phyloP scores from a whole-genome alignment of 92 coral and sea anemone genomes.

The Actinernus sp. region DNA sequence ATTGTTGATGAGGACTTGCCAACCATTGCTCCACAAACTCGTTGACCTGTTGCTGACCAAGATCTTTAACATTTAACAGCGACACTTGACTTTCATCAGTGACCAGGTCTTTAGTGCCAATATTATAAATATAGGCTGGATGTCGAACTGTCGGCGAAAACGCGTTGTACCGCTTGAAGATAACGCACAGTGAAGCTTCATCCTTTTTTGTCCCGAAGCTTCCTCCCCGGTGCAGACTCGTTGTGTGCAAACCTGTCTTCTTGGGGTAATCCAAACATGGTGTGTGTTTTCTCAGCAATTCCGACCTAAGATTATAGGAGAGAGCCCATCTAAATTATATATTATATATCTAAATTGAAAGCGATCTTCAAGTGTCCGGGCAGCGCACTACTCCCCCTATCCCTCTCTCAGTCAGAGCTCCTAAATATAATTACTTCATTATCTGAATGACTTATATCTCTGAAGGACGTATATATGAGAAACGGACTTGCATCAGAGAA shows the following conservation, averaged over 20 bases:
- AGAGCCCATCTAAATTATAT: constrained; percentile 27
- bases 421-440: background rate
- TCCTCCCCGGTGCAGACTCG: constrained; percentile 62
- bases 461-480: constrained; percentile 60
- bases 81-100: constrained; percentile 66
- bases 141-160: constrained; percentile 54
- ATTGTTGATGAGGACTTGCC: background rate
- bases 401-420: too few species aligned
- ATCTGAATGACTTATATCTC: constrained; percentile 50
- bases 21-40: constrained; percentile 64
- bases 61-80: constrained; percentile 40
- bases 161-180: constrained; percentile 40
- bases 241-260: constrained; percentile 64
- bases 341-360: too few species aligned
- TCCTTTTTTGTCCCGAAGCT: constrained; percentile 50
- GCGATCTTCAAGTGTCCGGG: background rate
- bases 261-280: constrained; percentile 62
- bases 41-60: constrained; percentile 54
- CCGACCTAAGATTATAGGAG: constrained; percentile 49
- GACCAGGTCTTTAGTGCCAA: constrained; percentile 73
- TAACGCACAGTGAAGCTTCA: constrained; percentile 46
- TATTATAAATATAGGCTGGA: constrained; percentile 71
- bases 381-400: background rate
- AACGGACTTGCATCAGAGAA: constrained; percentile 44
- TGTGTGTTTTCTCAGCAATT: constrained; percentile 53